These are phyloP conservation scores for Salvelinus sp. DNA, from an alignment of 2,113 vertebrate genomes.

Conservation along the genomic window DNA sequence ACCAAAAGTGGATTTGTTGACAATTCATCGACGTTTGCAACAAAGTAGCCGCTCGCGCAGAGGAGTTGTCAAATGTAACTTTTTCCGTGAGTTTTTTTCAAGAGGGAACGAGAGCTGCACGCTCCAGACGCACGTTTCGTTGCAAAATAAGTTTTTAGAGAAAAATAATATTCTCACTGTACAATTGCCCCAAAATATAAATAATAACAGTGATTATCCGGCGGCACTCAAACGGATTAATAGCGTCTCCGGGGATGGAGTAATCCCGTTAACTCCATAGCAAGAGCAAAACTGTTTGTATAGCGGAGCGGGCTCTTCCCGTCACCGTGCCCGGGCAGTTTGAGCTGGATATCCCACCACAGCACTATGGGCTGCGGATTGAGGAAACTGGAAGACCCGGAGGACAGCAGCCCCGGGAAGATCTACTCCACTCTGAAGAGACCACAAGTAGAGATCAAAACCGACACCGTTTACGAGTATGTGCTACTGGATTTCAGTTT, in stretches of 20 bases:
- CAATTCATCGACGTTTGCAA: background rate
- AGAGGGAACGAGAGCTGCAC: slow-evolving; percentile 30
- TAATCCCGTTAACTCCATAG: slow-evolving; percentile 37
- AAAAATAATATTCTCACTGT: background rate
- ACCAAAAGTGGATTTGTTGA: background rate
- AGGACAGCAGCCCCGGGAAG: slow-evolving; percentile 96
- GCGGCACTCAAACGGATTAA: slow-evolving; percentile 18
- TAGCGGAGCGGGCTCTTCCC: slow-evolving; percentile 36
- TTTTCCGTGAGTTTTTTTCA: background rate
- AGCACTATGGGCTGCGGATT: slow-evolving; percentile 94
- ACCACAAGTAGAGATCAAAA: slow-evolving; percentile 93
- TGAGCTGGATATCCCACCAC: slow-evolving; percentile 25
- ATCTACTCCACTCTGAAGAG: slow-evolving; percentile 97
- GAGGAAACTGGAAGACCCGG: slow-evolving; percentile 92
- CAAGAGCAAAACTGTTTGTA: slow-evolving; percentile 2
- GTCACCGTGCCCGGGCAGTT: background rate
- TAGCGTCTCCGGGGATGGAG: slow-evolving; percentile 45
- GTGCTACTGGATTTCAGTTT: slow-evolving; percentile 93
- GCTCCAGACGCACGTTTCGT: slow-evolving; percentile 16
- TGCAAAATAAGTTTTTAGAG: no score
- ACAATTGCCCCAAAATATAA: no score
- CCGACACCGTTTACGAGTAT: slow-evolving; percentile 89
- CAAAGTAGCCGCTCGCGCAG: background rate
- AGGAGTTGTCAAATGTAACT: background rate
- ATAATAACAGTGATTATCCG: background rate